Evolutionary conservation across 2,113 vertebrate genomes (phyloP).

Genomic region (Dipodomys spectabilis): DNA sequence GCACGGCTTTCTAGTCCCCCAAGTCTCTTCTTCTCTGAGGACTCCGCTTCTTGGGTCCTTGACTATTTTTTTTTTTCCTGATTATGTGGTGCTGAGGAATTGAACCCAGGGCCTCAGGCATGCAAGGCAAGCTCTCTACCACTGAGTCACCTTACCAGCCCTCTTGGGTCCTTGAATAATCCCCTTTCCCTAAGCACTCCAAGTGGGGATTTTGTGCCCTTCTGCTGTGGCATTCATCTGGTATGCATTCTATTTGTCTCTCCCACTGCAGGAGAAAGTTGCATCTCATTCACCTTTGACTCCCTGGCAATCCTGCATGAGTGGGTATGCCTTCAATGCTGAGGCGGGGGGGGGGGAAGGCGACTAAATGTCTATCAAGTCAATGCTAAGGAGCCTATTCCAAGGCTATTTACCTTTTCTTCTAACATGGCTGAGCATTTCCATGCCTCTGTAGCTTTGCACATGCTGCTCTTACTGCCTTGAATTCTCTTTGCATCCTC

Average conservation of each 20-base stretch:
- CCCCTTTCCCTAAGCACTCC: not conserved
- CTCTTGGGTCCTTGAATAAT: not conserved
- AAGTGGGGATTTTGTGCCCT: not conserved
- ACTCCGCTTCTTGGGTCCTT: no score
- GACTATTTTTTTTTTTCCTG: no score
- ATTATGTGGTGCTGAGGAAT: no score
- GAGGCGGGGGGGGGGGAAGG: not conserved
- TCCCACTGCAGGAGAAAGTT: not conserved
- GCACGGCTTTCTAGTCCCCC: no score
- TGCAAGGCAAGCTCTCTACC: no score
- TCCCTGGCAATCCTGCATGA: not conserved
- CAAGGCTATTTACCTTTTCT: not conserved
- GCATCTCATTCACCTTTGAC: not conserved
- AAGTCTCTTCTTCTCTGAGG: no score
- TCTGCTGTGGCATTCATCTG: not conserved
- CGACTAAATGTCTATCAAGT: not conserved
- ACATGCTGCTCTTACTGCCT: not conserved
- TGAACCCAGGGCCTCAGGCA: no score
- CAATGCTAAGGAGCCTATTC: not conserved
- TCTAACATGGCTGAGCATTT: not conserved
- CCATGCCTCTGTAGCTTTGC: not conserved
- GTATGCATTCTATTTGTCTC: not conserved
- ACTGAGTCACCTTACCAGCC: no score
- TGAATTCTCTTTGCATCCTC: not conserved
- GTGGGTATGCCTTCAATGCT: not conserved